Base-by-base conservation (phyloP, 2,888 invertebrate species). In the Andricus quercusramuli region DNA sequence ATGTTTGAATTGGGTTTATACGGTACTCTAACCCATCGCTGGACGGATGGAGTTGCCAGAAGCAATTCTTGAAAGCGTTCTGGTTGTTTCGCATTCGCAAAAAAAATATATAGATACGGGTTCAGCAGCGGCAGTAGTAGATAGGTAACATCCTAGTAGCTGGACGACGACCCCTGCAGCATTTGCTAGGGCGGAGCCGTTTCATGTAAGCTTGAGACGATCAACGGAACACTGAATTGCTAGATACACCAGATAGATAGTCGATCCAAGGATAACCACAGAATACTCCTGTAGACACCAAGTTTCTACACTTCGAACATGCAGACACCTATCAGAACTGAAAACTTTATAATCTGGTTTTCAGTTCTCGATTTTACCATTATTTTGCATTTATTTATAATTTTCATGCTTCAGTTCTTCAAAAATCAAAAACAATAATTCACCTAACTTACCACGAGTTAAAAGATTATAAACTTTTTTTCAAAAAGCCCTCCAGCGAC, bases 121-220 rank as follows among this genome's bases (percentile, higher is more conserved):
- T 68, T 68, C 41, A 68, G 67, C 44, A 25, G 47, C 20, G 13
- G 13, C 13, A 41, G n/a, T 15, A 67, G 44, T 22, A 44, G 67
- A 44, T 67, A 67, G 56, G 37, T 76, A 76, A 47, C 25, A 47
- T 68, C 47, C 25, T 29, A 44, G 64, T 66, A 76, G 66, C 70
- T 66, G 79, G 78, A 79, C 80, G 76, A 78, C 66, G 80, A 82
- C 80, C 82, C 80, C 79, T 8, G 67, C 65, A 74, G 77, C 64
- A 68, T 78, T 64, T 51, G 77, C 51, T 76, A 74, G 82, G 82
- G 82, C 76, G 80, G 80, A 78, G 78, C 56, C 62, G 67, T 66
- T 64, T 77, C 78, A 78, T 68, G 59, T 37, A 59, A 78, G 78
- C 67, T 78, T 78, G 59, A 65, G 59, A 62, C 65, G 67, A 67